Base-by-base conservation (phyloP, 2,888 invertebrate species). In the Lathronympha strigana region DNA sequence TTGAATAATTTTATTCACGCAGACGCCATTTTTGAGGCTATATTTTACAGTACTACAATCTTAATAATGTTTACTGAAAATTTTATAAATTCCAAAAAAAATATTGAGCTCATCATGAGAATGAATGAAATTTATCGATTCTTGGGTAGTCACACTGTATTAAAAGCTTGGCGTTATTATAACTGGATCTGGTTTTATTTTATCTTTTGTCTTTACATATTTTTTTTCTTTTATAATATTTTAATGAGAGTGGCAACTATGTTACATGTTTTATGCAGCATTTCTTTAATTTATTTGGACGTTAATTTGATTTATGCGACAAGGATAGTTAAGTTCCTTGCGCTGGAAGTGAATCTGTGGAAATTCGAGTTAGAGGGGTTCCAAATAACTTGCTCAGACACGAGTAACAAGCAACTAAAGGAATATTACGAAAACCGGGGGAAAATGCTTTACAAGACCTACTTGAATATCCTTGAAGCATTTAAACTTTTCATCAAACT, bases 81-180 rank as follows among this genome's bases (percentile, higher is more conserved):
- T 47, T 13, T 47, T 25, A 9, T 25, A 1, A 8, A 25, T 4
- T 19, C 40, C 5, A 11, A 51, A 4, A 43, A 19, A 11, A 51
- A 21, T 11, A 40, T 61, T 31, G 1, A 9, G 0, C 15, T 61
- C 6, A 23, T 61, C n/a, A 19, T 43, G 15, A 61, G 43, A 51
- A 33, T 61, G 25, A 50, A 61, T 2, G 11, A 51, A 11, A 21
- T 31, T 1, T 61, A 51, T 19, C 25, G 19, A 31, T 3, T 43
- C n/a, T 43, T 53, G 5, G 5, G 19, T 6, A 21, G 21, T 3
- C 4, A 2, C 4, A 13, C 3, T 8, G 4, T 51, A 9, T 31
- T 4, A n/a, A n/a, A n/a, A 40, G 38, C 3, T 9, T 31, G 6
- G 8, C 40, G 51, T 9, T 51, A 43, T 11, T 11, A 31, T 8